Evolutionary conservation across 2,113 vertebrate species (phyloP).

Genomic region (Amphiprion ocellaris): DNA sequence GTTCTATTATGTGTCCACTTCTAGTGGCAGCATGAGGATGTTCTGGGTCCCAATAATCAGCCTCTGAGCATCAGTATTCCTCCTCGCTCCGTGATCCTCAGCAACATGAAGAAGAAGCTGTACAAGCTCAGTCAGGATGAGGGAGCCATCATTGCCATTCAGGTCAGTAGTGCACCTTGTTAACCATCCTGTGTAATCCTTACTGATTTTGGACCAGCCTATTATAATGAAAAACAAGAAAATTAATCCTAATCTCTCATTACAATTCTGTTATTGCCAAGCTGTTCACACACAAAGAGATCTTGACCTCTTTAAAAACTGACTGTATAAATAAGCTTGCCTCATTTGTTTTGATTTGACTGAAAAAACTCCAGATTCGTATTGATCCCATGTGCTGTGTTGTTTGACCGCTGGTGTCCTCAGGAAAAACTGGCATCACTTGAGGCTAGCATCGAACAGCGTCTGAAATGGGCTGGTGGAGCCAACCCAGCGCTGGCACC

Average conservation of each 20-base stretch:
- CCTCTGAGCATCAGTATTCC: slow-evolving; percentile 92
- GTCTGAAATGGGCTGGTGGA: slow-evolving; percentile 98
- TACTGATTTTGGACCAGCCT: too few relatives aligned
- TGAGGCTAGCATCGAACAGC: slow-evolving; percentile 98
- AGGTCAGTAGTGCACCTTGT: slow-evolving; percentile 82
- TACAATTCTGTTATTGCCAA: too few relatives aligned
- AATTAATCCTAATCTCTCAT: too few relatives aligned
- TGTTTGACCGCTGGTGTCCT: neutral
- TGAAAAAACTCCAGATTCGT: too few relatives aligned
- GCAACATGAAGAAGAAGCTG: slow-evolving; percentile 98
- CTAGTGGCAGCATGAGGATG: slow-evolving; percentile 98
- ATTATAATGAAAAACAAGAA: too few relatives aligned
- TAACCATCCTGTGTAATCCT: neutral
- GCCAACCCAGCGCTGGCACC: slow-evolving; percentile 96
- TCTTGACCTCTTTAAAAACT: too few relatives aligned
- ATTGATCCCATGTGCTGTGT: neutral
- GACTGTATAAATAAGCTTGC: too few relatives aligned
- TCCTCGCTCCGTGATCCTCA: slow-evolving; percentile 93
- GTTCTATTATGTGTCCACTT: neutral
- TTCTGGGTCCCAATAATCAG: slow-evolving; percentile 91
- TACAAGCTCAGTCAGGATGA: slow-evolving; percentile 97
- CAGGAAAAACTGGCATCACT: slow-evolving; percentile 95
- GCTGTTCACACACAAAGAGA: too few relatives aligned
- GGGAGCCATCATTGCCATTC: slow-evolving; percentile 90
- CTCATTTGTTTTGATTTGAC: too few relatives aligned